Evolutionary conservation across 2,113 vertebrate genomes (phyloP), one percentile per base, ranked within the genome.

Genomic region (Himantopus leucocephalus): DNA sequence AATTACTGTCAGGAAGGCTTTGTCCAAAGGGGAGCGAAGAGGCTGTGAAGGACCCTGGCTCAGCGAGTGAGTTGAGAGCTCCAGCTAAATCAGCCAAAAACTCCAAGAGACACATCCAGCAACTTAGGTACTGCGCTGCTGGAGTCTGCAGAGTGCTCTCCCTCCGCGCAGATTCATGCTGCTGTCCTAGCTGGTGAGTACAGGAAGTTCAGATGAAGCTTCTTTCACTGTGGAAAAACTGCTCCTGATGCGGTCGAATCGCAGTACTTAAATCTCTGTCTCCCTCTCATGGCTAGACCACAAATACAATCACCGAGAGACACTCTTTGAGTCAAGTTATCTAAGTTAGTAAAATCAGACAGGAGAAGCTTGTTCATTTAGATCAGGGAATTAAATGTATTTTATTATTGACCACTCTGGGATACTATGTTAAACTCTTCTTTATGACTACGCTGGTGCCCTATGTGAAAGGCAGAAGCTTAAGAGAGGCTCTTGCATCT

Each of bases 261-360:
- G 43, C 12, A 23, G 53, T 81, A 64, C 37, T 77, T 85, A 85
- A 90, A 90, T 55, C 84, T 97, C 45, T 92, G 86, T 91, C 93
- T 95, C 80, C 94, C 89, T 86, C 95, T 93, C 43, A 94, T 92
- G 85, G 91, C 41, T 90, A 85, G 45, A 80, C 37, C 50, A 77
- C 55, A 94, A 66, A 89, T 24, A 68, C 4, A 74, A 20, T 12
- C 29, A 14, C 24, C 41, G 32, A 80, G 16, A 43, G 24, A 24
- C 18, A 19, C 1, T 7, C 21, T 50, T 27, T 82, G 35, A 45
- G 60, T 30, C 32, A 29, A 62, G 21, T 32, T 53, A 55, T 27
- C 15, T 20, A 34, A 35, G 19, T 56, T 68, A 43, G 20, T 63
- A 76, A 82, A 35, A 75, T 12, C 6, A 34, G 27, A 34, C 32